phyloP scores from a whole-genome alignment of 1,140 invertebrate species.

The Procambarus virginalis region DNA sequence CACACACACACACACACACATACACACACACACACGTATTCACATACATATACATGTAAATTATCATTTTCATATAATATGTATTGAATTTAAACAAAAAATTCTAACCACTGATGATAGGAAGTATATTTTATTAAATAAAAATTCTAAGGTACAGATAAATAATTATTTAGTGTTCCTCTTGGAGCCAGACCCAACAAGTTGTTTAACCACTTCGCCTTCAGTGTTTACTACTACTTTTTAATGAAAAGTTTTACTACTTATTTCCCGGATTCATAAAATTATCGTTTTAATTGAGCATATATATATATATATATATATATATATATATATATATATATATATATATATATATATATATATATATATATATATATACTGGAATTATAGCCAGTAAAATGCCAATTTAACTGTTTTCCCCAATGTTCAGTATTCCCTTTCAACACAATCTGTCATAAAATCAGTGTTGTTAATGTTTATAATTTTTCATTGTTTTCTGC shows the following conservation, averaged over 20 bases:
- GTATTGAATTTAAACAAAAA: background rate
- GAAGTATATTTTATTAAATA: background rate
- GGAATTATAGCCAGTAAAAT: too few species aligned
- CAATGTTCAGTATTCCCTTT: too few species aligned
- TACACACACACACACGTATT: background rate
- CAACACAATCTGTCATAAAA: too few species aligned
- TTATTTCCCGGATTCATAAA: too few species aligned
- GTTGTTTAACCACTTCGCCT: too few species aligned
- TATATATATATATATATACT: constrained; percentile 2
- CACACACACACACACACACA: background rate
- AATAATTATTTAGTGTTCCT: background rate
- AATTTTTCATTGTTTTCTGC: too few species aligned
- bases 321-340: constrained; percentile 25
- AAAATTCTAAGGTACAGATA: background rate
- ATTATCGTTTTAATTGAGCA: background rate
- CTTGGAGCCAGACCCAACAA: background rate
- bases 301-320: constrained; percentile 25
- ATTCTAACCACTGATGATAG: background rate
- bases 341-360: constrained; percentile 32
- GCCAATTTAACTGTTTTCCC: too few species aligned
- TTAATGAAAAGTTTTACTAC: too few species aligned
- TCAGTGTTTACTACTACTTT: too few species aligned
- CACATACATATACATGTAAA: too few species aligned
- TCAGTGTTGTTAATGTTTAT: background rate
- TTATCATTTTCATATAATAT: background rate